Conservation (phyloP, 2,888 invertebrate genomes). For the Drosophila ustulata region DNA sequence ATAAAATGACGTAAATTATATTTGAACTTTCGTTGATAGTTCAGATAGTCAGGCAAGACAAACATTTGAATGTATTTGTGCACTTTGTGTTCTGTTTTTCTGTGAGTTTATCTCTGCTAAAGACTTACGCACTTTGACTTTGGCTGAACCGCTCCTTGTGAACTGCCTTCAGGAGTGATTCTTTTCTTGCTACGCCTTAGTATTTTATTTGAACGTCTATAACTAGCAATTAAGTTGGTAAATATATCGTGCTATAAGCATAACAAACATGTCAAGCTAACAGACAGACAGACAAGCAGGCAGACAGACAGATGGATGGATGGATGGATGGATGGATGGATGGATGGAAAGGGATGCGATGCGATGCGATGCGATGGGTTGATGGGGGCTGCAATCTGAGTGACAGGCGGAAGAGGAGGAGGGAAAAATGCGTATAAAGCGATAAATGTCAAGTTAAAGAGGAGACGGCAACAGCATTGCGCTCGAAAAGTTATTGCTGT, state of each 20-base stretch:
- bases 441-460: slow-evolving; percentile 78
- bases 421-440: slow-evolving; percentile 68
- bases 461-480: slow-evolving; percentile 24
- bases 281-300: slow-evolving; percentile 12
- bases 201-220: slow-evolving; percentile 58
- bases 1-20: too few relatives aligned
- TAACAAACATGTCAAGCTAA: slow-evolving; percentile 56
- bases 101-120: too few relatives aligned
- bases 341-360: background rate
- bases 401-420: slow-evolving; percentile 25
- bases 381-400: slow-evolving; percentile 4
- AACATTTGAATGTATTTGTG: too few relatives aligned
- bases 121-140: background rate
- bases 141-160: slow-evolving; percentile 6
- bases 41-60: too few relatives aligned
- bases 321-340: slow-evolving; percentile 13
- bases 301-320: slow-evolving; percentile 20
- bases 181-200: slow-evolving; percentile 7
- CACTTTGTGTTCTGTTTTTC: too few relatives aligned
- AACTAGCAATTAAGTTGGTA: slow-evolving; percentile 78
- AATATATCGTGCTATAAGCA: slow-evolving; percentile 67
- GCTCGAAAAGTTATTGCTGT: slow-evolving; percentile 7
- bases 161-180: background rate
- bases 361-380: too few relatives aligned
- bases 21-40: too few relatives aligned